A percentile compares a stretch with the other conserved stretches of the same genome.
Evolutionary conservation across 2,888 invertebrate species (phyloP).

Genomic region (Branchellion lobata): DNA sequence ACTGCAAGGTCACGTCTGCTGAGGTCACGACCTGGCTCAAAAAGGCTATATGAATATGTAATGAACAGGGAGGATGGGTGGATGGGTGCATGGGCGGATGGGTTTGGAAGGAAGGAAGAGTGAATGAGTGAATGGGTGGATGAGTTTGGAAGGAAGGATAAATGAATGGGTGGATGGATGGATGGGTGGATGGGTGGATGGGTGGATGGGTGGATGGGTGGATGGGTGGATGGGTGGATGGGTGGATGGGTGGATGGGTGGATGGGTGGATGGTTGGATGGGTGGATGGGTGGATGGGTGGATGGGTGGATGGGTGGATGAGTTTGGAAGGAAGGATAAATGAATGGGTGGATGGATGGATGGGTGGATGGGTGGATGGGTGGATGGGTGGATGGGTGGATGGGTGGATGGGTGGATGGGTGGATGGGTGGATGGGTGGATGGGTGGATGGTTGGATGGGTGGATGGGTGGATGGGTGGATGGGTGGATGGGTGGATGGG

Average conservation of each 20-base stretch:
- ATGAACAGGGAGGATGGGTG: not conserved
- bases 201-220: conserved; percentile 16
- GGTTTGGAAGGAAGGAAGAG: no score
- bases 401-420: no score
- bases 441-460: conserved; percentile 17
- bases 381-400: no score
- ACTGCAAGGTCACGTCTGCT: no score
- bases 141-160: no score
- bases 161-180: not conserved
- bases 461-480: no score
- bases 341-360: no score
- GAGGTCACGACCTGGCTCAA: not conserved
- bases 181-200: conserved; percentile 6
- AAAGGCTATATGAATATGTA: conserved; percentile 1
- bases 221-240: no score
- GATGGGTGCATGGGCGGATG: no score
- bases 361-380: no score
- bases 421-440: not conserved
- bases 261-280: not conserved
- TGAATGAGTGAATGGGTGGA: no score
- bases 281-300: not conserved
- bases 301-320: not conserved
- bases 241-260: not conserved
- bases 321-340: not conserved
- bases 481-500: not conserved